Base-by-base conservation (phyloP, 2,113 vertebrate species). In the Corythoichthys intestinalis region DNA sequence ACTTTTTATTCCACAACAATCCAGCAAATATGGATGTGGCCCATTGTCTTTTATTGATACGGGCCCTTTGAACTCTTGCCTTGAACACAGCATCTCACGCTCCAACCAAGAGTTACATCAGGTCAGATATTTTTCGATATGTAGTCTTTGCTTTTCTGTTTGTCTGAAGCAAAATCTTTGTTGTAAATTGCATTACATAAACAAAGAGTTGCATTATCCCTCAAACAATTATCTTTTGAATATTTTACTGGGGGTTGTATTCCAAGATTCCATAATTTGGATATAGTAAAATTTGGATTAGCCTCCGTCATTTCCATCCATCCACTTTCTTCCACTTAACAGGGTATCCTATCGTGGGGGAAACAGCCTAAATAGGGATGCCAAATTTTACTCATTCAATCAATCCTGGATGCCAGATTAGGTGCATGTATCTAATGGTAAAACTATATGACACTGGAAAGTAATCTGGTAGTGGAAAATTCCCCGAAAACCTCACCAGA, bases 1-100 rank as follows among this genome's bases (percentile, higher is more conserved):
- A 69, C 75, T 80, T 84, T 70, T 81, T 63, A 78, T 81, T 85
- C 77, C 81, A 74, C 83, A 74, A 73, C 74, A 70, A 76, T 83
- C 78, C 60, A 80, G 74, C 82, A 77, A 83, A 77, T 20, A 74
- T 86, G 77, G 84, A 86, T 28, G 38, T 69, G 70, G 59, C 75
- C 70, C 67, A 81, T 57, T 9, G 62, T 71, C 76, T 82, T 91
- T 94, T 89, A 89, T 91, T 94, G 88, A 88, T 93, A 94, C 91
- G 91, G 87, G 88, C 87, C 89, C 82, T 85, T 91, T 93, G 78
- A 79, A 77, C 68, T 66, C 65, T 65, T 65, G 79, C 79, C 77
- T 70, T 66, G 71, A 86, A 82, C 80, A 70, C 69, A 78, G 72
- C 72, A 70, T 86, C 83, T 76, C 75, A 84, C 39, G 67, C 74